These are phyloP conservation scores for Cotesia congregata DNA, from an alignment of 2,888 invertebrate species.

Conservation along the genomic window DNA sequence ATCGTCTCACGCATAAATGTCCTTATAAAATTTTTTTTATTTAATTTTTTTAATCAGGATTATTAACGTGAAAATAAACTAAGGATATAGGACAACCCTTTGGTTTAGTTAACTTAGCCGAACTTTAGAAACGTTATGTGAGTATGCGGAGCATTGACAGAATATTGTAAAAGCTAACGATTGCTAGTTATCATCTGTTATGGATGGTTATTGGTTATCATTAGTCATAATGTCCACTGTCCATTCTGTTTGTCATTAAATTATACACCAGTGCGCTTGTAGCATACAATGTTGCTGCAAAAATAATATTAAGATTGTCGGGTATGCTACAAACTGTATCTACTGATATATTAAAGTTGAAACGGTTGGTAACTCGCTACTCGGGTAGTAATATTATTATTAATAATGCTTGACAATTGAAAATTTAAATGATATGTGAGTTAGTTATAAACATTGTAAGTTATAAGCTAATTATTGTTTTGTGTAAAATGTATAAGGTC, in stretches of 20 bases:
- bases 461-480: neutral
- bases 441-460: neutral
- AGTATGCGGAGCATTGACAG: neutral
- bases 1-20: too few species aligned
- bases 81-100: too few species aligned
- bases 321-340: neutral
- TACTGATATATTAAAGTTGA: neutral
- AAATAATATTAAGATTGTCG: neutral
- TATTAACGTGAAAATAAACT: too few species aligned
- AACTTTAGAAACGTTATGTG: neutral
- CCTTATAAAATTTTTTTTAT: too few species aligned
- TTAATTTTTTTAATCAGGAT: too few species aligned
- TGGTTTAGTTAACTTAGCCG: too few species aligned
- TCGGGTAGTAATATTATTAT: too few species aligned
- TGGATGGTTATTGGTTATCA: neutral
- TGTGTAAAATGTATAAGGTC: conserved; percentile 7
- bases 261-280: neutral
- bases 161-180: neutral
- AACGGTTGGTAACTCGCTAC: neutral
- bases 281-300: neutral
- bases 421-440: neutral
- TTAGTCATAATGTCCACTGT: neutral
- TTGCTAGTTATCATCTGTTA: neutral
- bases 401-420: neutral
- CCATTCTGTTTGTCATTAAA: neutral